Conservation (phyloP, 2,888 invertebrate genomes). For the Acrobasis suavella region DNA sequence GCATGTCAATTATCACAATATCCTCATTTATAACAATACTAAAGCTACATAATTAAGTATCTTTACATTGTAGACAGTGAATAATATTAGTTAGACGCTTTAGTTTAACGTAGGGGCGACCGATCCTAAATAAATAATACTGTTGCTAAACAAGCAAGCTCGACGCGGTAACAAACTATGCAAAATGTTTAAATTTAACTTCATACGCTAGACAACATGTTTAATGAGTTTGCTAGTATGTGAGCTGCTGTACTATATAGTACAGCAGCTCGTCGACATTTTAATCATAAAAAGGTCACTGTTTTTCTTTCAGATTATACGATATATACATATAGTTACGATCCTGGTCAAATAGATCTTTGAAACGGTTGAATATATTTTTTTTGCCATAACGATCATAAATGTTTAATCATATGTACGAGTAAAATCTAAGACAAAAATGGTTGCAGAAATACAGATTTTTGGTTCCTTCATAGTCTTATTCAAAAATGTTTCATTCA, state of each 20-base stretch:
- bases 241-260: conserved; percentile 3
- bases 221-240: conserved; percentile 16
- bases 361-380: too few species aligned
- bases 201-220: conserved; percentile 20
- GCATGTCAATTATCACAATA: neutral
- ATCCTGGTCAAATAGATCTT: too few species aligned
- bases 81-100: conserved; percentile 8
- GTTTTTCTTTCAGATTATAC: too few species aligned
- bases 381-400: too few species aligned
- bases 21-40: neutral
- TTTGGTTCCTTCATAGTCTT: too few species aligned
- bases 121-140: conserved; percentile 22
- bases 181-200: conserved; percentile 22
- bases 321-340: too few species aligned
- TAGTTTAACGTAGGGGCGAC: neutral
- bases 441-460: too few species aligned
- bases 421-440: too few species aligned
- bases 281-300: too few species aligned
- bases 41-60: neutral
- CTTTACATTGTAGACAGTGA: conserved; percentile 1
- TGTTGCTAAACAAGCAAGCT: conserved; percentile 13
- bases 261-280: too few species aligned
- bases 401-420: too few species aligned
- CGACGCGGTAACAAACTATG: conserved; percentile 6
- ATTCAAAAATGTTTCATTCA: too few species aligned